A percentile compares a stretch with the other conserved stretches of the same genome.
Conservation (phyloP, 2,797 vertebrate genomes). For the Fratercula arctica region DNA sequence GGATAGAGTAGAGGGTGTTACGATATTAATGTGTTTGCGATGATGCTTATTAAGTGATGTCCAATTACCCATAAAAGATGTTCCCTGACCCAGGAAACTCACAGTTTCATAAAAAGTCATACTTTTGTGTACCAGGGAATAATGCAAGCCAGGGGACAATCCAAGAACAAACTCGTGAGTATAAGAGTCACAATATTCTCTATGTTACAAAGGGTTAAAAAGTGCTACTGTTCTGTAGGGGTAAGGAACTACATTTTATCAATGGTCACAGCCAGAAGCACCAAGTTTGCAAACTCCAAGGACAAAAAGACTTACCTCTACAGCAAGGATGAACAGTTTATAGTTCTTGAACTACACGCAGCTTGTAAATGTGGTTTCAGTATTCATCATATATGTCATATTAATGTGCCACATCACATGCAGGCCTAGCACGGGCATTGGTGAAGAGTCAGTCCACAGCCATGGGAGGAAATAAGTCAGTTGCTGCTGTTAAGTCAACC, state of each 20-base stretch:
- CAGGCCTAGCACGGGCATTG: background rate
- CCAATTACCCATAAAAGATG: background rate
- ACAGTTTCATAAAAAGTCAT: background rate
- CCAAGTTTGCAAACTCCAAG: background rate
- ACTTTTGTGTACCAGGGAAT: background rate
- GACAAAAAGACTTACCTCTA: background rate
- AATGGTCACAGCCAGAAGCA: background rate
- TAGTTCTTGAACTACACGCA: background rate
- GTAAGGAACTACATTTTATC: background rate
- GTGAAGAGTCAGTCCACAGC: background rate
- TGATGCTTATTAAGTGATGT: constrained; percentile 1
- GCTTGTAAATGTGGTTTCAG: background rate
- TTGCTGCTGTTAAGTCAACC: background rate
- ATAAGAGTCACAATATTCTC: background rate
- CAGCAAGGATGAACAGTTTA: background rate
- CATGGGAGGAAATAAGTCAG: background rate
- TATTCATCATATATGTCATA: background rate
- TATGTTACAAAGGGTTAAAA: background rate
- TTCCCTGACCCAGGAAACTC: background rate
- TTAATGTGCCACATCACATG: background rate
- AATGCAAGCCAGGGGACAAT: background rate
- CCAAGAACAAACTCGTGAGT: background rate
- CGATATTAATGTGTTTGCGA: background rate
- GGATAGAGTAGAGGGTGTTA: background rate
- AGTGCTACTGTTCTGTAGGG: background rate